Conservation (phyloP, 2,797 vertebrate species). For the Danio choprae region DNA sequence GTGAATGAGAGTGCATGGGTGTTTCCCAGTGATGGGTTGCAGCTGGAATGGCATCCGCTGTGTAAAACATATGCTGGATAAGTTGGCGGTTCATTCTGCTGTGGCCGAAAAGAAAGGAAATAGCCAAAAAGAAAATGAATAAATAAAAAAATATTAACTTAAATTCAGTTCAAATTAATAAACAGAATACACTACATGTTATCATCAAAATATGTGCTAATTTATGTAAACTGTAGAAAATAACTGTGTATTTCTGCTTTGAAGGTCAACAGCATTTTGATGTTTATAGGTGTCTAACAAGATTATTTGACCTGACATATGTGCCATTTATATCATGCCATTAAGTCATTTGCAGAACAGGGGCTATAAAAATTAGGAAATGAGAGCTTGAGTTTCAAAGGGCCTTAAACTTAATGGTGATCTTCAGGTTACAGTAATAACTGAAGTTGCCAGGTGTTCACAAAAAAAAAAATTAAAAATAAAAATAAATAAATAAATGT, state of each 20-base stretch:
- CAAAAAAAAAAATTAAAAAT: no score
- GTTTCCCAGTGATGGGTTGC: no score
- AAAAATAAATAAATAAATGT: not conserved
- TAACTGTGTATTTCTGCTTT: not conserved
- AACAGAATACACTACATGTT: not conserved
- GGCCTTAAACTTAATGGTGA: not conserved
- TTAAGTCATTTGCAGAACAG: slow-evolving; percentile 32
- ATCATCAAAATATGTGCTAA: not conserved
- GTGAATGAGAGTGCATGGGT: no score
- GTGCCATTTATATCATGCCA: not conserved
- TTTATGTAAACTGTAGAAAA: not conserved
- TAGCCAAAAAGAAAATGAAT: no score
- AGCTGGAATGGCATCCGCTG: no score
- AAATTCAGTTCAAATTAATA: no score
- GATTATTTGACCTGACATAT: not conserved
- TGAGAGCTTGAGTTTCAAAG: not conserved
- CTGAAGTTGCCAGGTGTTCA: not conserved
- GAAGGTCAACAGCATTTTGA: not conserved
- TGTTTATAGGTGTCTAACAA: not conserved
- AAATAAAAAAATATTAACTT: no score
- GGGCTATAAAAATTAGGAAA: slow-evolving; percentile 32
- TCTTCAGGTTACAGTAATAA: not conserved
- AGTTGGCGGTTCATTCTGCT: no score
- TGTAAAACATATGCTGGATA: no score
- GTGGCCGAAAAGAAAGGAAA: no score